Evolutionary conservation across 2,113 vertebrate species (phyloP).

Genomic region (Grantiella picta): DNA sequence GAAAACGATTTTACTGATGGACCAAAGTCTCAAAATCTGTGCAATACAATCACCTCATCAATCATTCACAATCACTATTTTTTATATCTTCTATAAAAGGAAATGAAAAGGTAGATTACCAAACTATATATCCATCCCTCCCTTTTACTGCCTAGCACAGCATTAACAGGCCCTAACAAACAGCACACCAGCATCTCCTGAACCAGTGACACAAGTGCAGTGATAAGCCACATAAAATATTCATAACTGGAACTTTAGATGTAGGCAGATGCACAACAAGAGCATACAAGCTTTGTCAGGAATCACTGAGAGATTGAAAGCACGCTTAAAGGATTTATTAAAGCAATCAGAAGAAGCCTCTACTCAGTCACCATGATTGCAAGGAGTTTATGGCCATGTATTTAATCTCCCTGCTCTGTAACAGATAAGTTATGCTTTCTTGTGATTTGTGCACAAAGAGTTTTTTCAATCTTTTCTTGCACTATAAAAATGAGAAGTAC

Average conservation of each 20-base stretch:
- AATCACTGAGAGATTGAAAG: constrained; percentile 65
- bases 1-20: constrained; percentile 62
- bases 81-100: constrained; percentile 54
- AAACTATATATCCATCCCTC: constrained; percentile 12
- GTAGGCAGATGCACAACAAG: constrained; percentile 66
- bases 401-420: constrained; percentile 71
- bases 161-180: constrained; percentile 55
- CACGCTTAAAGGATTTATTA: constrained; percentile 75
- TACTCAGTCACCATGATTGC: constrained; percentile 66
- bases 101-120: constrained; percentile 54
- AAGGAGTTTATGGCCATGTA: constrained; percentile 64
- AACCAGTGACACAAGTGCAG: constrained; percentile 22
- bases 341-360: constrained; percentile 64
- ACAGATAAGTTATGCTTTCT: constrained; percentile 66
- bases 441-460: constrained; percentile 70
- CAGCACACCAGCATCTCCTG: not conserved
- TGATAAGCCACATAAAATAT: constrained; percentile 70
- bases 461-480: constrained; percentile 64
- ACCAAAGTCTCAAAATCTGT: constrained; percentile 61
- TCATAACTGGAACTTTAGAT: constrained; percentile 60
- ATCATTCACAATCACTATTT: constrained; percentile 65
- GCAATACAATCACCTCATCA: constrained; percentile 70
- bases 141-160: constrained; percentile 18
- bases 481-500: constrained; percentile 28
- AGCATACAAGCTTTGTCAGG: constrained; percentile 67